A percentile compares a stretch with the other conserved stretches of the same genome.
phyloP scores from a whole-genome alignment of 2,888 invertebrate genomes.

The Pegoplata infirma region DNA sequence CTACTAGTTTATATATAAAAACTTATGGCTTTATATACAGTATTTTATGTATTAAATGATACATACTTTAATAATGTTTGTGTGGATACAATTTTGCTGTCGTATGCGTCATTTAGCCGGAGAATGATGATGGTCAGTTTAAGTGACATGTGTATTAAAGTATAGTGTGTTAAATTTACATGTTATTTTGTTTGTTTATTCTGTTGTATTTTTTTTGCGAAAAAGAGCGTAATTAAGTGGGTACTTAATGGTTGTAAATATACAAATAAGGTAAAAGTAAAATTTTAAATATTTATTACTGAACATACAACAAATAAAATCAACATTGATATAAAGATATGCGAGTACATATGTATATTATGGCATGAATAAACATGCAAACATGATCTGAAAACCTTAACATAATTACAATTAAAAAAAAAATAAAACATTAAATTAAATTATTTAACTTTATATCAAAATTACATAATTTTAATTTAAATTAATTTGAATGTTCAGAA shows the following conservation, averaged over 20 bases:
- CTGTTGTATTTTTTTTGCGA: background rate
- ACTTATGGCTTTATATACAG: background rate
- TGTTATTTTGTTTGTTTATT: conserved; percentile 16
- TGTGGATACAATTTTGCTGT: background rate
- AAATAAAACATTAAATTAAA: conserved; percentile 7
- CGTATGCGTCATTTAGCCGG: conserved; percentile 47
- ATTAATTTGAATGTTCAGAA: background rate
- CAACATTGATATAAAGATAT: background rate
- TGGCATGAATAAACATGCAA: conserved; percentile 15
- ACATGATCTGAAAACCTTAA: conserved; percentile 44
- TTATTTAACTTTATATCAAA: background rate
- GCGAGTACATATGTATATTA: background rate
- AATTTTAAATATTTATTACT: conserved; percentile 56
- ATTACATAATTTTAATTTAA: conserved; percentile 37
- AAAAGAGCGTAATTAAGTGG: conserved; percentile 52
- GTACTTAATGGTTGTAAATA: conserved; percentile 52
- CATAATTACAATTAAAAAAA: conserved; percentile 11
- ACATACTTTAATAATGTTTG: conserved; percentile 44
- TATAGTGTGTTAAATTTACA: conserved; percentile 32
- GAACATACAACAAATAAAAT: conserved; percentile 10
- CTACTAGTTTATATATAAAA: background rate
- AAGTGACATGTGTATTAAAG: conserved; percentile 50
- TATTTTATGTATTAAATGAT: background rate
- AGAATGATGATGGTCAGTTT: conserved; percentile 44
- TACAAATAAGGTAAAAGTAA: conserved; percentile 45